Conservation (phyloP, 2,113 vertebrate genomes). For the Limanda limanda region DNA sequence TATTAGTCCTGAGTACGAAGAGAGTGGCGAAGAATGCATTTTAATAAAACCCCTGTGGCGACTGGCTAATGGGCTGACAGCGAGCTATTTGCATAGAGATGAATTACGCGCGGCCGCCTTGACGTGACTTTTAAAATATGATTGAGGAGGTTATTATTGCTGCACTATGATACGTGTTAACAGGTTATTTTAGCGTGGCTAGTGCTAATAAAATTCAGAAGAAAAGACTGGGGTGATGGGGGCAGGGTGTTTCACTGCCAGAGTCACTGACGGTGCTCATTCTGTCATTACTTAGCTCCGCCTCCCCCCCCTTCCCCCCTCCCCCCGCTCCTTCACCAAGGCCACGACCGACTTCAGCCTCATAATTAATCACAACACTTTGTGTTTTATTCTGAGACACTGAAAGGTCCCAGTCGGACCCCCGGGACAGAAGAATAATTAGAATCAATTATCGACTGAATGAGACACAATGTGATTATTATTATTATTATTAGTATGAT, state of each 20-base stretch:
- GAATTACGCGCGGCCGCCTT: conserved; percentile 87
- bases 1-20: conserved; percentile 88
- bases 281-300: conserved; percentile 77
- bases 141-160: conserved; percentile 93
- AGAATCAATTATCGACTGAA: background rate
- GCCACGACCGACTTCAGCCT: conserved; percentile 52
- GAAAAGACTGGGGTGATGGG: conserved; percentile 77
- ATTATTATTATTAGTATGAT: background rate
- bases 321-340: conserved; percentile 28
- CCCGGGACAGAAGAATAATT: background rate
- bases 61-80: conserved; percentile 93
- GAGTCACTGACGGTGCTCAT: conserved; percentile 77
- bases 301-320: conserved; percentile 10
- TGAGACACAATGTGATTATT: background rate
- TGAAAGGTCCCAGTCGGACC: background rate
- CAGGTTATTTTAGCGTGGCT: conserved; percentile 84
- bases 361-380: conserved; percentile 62
- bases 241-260: conserved; percentile 71
- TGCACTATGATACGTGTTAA: conserved; percentile 85
- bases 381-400: conserved; percentile 19
- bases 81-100: conserved; percentile 96
- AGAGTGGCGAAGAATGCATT: conserved; percentile 85
- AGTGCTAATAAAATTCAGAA: conserved; percentile 83
- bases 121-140: conserved; percentile 97
- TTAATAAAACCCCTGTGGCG: conserved; percentile 90